Conservation (phyloP, 2,113 vertebrate genomes). For the Platichthys stellatus region DNA sequence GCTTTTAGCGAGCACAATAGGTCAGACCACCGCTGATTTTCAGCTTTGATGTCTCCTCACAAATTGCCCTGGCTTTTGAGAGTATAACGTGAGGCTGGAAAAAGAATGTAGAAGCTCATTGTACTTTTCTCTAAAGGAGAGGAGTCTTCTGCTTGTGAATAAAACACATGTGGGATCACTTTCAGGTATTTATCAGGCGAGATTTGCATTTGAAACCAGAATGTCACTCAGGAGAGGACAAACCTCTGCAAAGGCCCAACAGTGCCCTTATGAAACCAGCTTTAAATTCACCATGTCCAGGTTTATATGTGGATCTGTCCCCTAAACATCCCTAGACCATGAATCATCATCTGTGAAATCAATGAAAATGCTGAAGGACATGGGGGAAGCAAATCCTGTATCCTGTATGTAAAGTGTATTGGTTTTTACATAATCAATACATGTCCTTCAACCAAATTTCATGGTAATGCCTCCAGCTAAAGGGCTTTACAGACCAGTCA, state of each 20-base stretch:
- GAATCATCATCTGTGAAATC: not conserved
- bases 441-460: not conserved
- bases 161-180: constrained; percentile 22
- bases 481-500: constrained; percentile 15
- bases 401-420: not conserved
- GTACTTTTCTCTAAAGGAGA: constrained; percentile 33
- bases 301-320: too few species aligned
- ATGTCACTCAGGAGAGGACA: not conserved
- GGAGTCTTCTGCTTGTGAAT: not conserved
- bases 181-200: constrained; percentile 2
- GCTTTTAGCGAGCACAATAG: constrained; percentile 62
- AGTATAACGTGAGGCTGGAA: constrained; percentile 33
- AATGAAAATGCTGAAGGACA: not conserved
- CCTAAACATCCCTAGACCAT: not conserved
- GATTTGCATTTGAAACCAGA: constrained; percentile 17
- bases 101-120: constrained; percentile 40
- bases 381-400: too few species aligned
- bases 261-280: too few species aligned
- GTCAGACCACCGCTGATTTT: constrained; percentile 48
- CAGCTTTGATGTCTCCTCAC: constrained; percentile 60
- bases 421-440: not conserved
- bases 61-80: constrained; percentile 40
- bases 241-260: too few species aligned
- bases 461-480: not conserved
- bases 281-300: too few species aligned